Conservation (phyloP, 1,140 invertebrate species). For the Oedothorax gibbosus region DNA sequence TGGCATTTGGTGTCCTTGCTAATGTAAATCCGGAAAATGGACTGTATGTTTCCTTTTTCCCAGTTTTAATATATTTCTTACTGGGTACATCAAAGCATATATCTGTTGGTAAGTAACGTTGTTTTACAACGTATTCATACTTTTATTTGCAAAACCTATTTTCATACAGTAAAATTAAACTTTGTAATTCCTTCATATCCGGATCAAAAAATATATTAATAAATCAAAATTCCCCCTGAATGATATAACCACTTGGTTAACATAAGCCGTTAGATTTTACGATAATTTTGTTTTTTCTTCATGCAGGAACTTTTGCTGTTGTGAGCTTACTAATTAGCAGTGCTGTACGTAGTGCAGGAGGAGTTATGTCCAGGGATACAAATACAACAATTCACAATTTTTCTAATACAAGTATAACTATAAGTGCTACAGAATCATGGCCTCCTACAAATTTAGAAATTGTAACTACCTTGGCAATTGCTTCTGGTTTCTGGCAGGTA, state of each 20-base stretch:
- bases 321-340: constrained; percentile 91
- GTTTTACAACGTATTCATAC: no score
- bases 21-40: constrained; percentile 89
- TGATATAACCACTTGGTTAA: no score
- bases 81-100: constrained; percentile 92
- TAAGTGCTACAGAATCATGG: background rate
- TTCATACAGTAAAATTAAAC: no score
- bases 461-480: constrained; percentile 76
- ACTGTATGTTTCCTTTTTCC: constrained; percentile 95
- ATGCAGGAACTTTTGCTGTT: constrained; percentile 84
- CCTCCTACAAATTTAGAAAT: constrained; percentile 76
- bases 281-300: background rate
- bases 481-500: constrained; percentile 80
- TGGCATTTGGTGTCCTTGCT: constrained; percentile 91
- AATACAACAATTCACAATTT: background rate
- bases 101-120: constrained; percentile 80
- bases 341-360: constrained; percentile 70
- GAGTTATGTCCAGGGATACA: background rate
- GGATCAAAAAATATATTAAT: no score
- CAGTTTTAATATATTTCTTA: constrained; percentile 87
- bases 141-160: no score
- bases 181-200: no score
- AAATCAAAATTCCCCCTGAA: no score
- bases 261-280: no score
- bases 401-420: background rate